Percentiles rank a stretch among this genome's conserved stretches.
Conservation (phyloP, 2,888 invertebrate genomes). For the Mimumesa dahlbomi region DNA sequence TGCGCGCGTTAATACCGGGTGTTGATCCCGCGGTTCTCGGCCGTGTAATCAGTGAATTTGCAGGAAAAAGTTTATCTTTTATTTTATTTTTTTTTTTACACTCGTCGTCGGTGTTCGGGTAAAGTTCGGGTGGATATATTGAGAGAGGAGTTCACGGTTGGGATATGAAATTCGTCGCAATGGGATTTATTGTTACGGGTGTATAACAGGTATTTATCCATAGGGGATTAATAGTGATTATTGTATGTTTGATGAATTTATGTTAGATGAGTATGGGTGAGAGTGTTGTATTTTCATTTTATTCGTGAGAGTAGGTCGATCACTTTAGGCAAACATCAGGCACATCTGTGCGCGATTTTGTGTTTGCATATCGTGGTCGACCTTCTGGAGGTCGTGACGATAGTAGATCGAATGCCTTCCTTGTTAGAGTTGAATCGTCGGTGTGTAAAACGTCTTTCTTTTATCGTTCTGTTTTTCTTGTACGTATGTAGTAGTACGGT, state of each 20-base stretch:
- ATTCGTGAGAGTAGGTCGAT: slow-evolving; percentile 12
- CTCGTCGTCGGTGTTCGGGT: not conserved
- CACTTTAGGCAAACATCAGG: slow-evolving; percentile 34
- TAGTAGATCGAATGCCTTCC: slow-evolving; percentile 8
- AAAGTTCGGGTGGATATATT: slow-evolving; percentile 23
- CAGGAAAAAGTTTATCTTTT: too few species aligned
- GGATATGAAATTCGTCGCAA: too few species aligned
- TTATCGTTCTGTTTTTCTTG: not conserved
- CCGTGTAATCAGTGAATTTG: too few species aligned
- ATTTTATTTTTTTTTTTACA: not conserved
- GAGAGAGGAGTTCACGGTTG: slow-evolving; percentile 26
- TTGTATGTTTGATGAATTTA: not conserved
- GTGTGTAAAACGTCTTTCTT: too few species aligned
- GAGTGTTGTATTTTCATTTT: not conserved
- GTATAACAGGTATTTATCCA: too few species aligned
- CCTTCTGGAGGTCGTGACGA: slow-evolving; percentile 39
- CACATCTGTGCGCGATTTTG: slow-evolving; percentile 31
- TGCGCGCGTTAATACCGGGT: slow-evolving; percentile 2
- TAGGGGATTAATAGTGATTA: too few species aligned
- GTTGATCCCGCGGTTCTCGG: not conserved
- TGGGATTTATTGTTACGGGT: too few species aligned
- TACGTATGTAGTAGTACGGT: too few species aligned
- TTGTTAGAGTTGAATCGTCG: not conserved
- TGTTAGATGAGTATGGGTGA: too few species aligned
- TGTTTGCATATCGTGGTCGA: slow-evolving; percentile 40